These are phyloP conservation scores for Sinocyclocheilus maitianheensis DNA, from an alignment of 2,113 vertebrate species.

Conservation along the genomic window DNA sequence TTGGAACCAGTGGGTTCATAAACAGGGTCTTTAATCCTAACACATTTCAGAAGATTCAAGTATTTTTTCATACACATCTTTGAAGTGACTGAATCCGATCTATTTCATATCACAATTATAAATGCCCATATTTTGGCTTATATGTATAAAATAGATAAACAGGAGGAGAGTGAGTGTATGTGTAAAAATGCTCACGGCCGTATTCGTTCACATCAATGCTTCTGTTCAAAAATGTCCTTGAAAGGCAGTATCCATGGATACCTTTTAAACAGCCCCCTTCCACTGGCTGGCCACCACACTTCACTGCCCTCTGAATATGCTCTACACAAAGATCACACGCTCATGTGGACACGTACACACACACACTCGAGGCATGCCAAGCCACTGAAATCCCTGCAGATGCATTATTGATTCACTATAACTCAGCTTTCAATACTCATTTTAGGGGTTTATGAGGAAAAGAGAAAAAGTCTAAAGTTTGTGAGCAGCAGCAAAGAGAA, in stretches of 20 bases:
- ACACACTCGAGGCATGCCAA: constrained; percentile 19
- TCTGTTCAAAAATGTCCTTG: constrained; percentile 63
- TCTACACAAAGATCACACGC: constrained; percentile 9
- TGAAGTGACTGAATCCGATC: not conserved
- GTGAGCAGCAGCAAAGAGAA: constrained; percentile 9
- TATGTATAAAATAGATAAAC: constrained; percentile 18
- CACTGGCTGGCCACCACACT: constrained; percentile 58
- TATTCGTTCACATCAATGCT: constrained; percentile 48
- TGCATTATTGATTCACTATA: constrained; percentile 15
- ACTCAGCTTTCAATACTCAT: not conserved
- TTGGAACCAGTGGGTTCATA: constrained; percentile 47
- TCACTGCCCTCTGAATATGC: constrained; percentile 42
- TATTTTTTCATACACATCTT: not conserved
- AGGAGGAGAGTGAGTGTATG: constrained; percentile 2
- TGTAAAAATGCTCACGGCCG: not conserved
- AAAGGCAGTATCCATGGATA: constrained; percentile 69
- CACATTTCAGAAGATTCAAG: not conserved
- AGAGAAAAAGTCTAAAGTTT: constrained; percentile 7
- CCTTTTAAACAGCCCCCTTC: constrained; percentile 68
- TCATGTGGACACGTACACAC: constrained; percentile 35
- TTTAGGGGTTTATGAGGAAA: not conserved
- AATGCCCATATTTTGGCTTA: constrained; percentile 22
- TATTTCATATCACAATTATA: not conserved
- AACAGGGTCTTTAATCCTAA: constrained; percentile 26
- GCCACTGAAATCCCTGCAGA: constrained; percentile 14